Evolutionary conservation across 2,797 vertebrate genomes (phyloP).

Genomic region (Microchirus variegatus): DNA sequence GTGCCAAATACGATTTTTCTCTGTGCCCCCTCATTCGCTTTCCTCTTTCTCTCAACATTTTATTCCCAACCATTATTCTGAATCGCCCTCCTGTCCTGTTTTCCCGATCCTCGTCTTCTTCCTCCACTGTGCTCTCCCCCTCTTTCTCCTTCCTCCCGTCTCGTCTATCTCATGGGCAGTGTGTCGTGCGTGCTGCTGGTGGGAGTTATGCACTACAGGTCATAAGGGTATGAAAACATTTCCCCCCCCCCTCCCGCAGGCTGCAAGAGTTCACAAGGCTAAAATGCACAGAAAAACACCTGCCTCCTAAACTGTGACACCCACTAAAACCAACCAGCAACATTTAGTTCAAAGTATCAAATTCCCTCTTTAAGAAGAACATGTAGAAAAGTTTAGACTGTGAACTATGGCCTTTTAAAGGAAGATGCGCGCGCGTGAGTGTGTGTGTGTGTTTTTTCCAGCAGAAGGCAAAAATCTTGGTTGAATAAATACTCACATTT

Average conservation of each 20-base stretch:
- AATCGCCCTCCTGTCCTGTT: conserved; percentile 49
- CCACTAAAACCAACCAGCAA: conserved; percentile 79
- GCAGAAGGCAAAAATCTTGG: conserved; percentile 48
- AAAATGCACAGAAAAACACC: conserved; percentile 81
- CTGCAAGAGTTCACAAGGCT: conserved; percentile 72
- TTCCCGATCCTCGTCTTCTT: conserved; percentile 58
- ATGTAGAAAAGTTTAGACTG: conserved; percentile 49
- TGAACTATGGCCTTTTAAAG: conserved; percentile 62
- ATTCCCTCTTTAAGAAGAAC: conserved; percentile 71
- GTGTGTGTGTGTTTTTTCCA: conserved; percentile 54
- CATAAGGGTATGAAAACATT: conserved; percentile 74
- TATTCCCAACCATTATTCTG: conserved; percentile 60
- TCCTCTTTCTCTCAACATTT: conserved; percentile 79
- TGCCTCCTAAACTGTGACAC: conserved; percentile 81
- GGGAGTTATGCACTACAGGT: conserved; percentile 81
- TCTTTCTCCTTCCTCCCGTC: conserved; percentile 75
- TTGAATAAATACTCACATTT: conserved; percentile 58
- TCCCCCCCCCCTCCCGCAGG: no score
- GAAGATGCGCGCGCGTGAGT: no score
- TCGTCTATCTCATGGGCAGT: conserved; percentile 77
- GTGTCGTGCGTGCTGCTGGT: conserved; percentile 69
- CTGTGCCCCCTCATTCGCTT: conserved; percentile 71
- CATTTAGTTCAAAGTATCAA: conserved; percentile 73
- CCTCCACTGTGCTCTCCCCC: conserved; percentile 69
- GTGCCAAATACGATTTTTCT: conserved; percentile 74